These are phyloP conservation scores for Corticium candelabrum DNA, from an alignment of 37 sponge, comb jelly and placozoan species.

Conservation along the genomic window DNA sequence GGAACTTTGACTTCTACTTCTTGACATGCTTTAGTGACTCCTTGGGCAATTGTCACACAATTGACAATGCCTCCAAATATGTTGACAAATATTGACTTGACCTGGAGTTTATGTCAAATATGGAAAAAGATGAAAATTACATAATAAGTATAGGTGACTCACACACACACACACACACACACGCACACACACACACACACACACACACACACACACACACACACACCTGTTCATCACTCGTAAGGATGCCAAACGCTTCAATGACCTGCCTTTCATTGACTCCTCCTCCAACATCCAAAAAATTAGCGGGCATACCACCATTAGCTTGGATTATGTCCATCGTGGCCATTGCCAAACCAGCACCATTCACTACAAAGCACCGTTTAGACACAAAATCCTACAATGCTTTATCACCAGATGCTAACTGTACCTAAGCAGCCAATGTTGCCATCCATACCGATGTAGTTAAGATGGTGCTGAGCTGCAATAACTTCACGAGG, in stretches of 20 bases:
- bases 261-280: conserved; percentile 81
- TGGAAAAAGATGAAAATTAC: neutral
- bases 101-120: conserved; percentile 27
- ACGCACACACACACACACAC: neutral
- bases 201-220: neutral
- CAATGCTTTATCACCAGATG: neutral
- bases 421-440: conserved; percentile 76
- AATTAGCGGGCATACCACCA: conserved; percentile 92
- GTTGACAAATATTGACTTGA: conserved; percentile 92
- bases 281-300: conserved; percentile 94
- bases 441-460: conserved; percentile 95
- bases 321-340: conserved; percentile 98
- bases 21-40: conserved; percentile 75
- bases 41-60: conserved; percentile 88
- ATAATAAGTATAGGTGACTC: neutral
- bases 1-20: conserved; percentile 68
- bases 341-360: conserved; percentile 98
- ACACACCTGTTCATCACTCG: conserved; percentile 68
- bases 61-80: conserved; percentile 98
- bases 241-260: conserved; percentile 78
- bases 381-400: neutral
- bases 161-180: conserved; percentile 2
- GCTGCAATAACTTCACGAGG: conserved; percentile 82
- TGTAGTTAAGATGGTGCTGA: conserved; percentile 79
- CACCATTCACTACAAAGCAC: conserved; percentile 75